phyloP scores from a whole-genome alignment of 23 tunicate species.

The Ciona savignyi region DNA sequence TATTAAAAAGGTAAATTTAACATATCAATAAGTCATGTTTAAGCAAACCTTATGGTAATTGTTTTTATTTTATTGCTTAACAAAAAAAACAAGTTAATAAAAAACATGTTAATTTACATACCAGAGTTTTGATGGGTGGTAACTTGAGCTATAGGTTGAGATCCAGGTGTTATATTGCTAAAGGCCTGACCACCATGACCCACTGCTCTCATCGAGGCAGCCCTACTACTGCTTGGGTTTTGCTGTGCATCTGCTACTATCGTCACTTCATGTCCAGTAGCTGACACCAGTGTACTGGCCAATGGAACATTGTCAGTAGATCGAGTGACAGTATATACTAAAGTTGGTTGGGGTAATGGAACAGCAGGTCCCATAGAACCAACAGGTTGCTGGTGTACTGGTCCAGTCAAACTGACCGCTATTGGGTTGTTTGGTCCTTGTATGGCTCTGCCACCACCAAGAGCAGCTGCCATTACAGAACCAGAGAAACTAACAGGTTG shows the following conservation, averaged over 20 bases:
- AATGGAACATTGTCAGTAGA: conserved; percentile 48
- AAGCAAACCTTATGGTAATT: no score
- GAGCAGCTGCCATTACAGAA: conserved; percentile 48
- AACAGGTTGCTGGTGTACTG: conserved; percentile 14
- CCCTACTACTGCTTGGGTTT: no score
- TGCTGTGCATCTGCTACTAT: conserved; percentile 31
- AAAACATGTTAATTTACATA: no score
- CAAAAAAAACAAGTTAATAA: no score
- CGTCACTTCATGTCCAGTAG: conserved; percentile 44
- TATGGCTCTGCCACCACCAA: conserved; percentile 38
- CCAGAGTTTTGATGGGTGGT: conserved; percentile 34
- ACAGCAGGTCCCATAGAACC: conserved; percentile 47
- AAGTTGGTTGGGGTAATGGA: conserved; percentile 34
- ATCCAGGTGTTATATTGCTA: conserved; percentile 24
- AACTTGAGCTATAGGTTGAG: conserved; percentile 30
- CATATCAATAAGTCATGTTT: no score
- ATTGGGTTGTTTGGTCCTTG: conserved; percentile 26
- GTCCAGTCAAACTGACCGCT: conserved; percentile 27
- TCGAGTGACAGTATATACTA: conserved; percentile 47
- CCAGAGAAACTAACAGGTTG: conserved; percentile 56
- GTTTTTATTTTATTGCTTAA: no score
- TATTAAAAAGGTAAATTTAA: no score
- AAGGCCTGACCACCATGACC: conserved; percentile 18
- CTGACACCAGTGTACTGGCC: conserved; percentile 28
- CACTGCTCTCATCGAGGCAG: conserved; percentile 30